Conservation (phyloP, 1,140 invertebrate genomes). For the Cotesia typhae region DNA sequence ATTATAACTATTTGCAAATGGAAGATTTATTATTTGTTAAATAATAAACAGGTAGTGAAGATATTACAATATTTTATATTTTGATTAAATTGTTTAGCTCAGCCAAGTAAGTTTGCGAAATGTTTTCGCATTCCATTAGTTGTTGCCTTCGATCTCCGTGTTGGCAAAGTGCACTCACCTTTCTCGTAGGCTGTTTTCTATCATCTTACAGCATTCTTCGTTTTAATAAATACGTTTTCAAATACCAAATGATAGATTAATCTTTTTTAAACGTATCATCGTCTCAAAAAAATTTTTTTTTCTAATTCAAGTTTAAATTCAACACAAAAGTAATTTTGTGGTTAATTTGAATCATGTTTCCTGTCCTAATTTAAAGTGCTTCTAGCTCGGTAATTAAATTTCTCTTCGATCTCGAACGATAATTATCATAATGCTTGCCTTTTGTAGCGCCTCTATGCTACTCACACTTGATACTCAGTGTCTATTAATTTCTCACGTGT, state of each 20-base stretch:
- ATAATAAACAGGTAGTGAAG: neutral
- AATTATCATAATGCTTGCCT: neutral
- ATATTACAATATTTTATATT: conserved; percentile 11
- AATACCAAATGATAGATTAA: conserved; percentile 5
- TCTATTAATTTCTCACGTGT: no score
- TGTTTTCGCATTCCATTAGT: conserved; percentile 23
- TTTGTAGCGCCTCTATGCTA: neutral
- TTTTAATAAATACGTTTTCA: neutral
- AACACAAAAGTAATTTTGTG: no score
- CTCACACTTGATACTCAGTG: no score
- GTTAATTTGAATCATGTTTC: neutral
- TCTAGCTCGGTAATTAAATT: conserved; percentile 29
- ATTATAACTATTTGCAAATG: neutral
- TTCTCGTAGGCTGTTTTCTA: conserved; percentile 21
- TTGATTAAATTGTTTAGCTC: conserved; percentile 21
- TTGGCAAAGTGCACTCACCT: conserved; percentile 17
- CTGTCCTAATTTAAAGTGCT: conserved; percentile 16
- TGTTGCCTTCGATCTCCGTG: conserved; percentile 7
- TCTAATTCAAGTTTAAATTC: neutral
- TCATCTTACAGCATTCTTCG: conserved; percentile 13
- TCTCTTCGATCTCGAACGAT: conserved; percentile 22
- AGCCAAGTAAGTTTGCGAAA: conserved; percentile 25
- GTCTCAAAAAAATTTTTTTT: neutral
- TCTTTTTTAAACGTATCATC: neutral
- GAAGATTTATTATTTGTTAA: neutral